Evolutionary conservation across 2,797 vertebrate genomes (phyloP), one percentile per base, ranked within the genome.

Genomic region (Pseudochirops corinnae): DNA sequence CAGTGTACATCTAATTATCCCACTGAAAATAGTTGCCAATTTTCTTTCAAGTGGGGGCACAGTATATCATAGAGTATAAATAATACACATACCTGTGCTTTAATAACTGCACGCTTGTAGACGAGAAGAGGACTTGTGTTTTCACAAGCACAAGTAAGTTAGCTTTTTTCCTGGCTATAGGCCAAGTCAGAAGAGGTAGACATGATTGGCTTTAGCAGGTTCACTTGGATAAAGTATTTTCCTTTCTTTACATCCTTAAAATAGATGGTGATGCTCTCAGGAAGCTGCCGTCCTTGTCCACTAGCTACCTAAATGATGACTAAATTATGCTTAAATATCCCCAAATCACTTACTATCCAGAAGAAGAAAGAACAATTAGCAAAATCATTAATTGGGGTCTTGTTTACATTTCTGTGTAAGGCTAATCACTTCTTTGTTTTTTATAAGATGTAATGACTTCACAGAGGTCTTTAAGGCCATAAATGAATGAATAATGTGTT

Each of bases 31-130:
- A 96, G 96, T 87, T 92, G 50, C 13, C 26, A 93, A n/a, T 56
- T 90, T 82, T 93, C 53, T 93, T 95, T 93, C 93, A 93, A 90
- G 95, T 96, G 90, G 46, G 67, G 90, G 12, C 56, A 97, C 82
- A 93, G 67, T 95, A 39, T 94, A 94, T 94, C 92, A 95, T 96
- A 96, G 93, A 94, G 67, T 96, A 94, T 97, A 94, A 98, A 96
- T 95, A 96, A 96, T 95, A 97, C 96, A 96, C 94, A 96, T 97
- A 96, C 58, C 57, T 97, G 1, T 96, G 97, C 93, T 95, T 67
- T 91, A 97, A 95, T 96, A 96, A 94, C 26, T 92, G 16, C 56
- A 95, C 95, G n/a, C 56, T 93, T 56, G 57, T 94, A 50, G 39
- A 50, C 26, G 39, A 87, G 31, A 91, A 97, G 95, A 96, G n/a